Base-by-base conservation (phyloP, 2,797 vertebrate species). In the Notamacropus eugenii region DNA sequence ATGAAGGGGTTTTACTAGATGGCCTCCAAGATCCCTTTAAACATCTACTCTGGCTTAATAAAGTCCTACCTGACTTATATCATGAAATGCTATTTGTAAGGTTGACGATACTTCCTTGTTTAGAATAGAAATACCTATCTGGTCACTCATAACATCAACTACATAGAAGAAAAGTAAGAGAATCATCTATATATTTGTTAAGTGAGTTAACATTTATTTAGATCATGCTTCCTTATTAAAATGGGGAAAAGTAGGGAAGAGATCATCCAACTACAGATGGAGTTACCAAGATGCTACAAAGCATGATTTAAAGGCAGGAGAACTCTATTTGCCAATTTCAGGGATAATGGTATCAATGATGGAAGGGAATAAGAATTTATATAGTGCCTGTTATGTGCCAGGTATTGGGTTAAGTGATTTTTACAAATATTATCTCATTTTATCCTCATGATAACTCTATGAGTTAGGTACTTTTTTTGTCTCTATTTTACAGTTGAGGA, bases 61-160 rank as follows among this genome's bases (percentile, higher is more conserved):
- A 74, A 74, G n/a, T 8, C n/a, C n/a, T 16, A 34, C 16, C 16
- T 40, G 4, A 31, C 29, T 22, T 55, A n/a, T 57, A 90, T 40
- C 50, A 31, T 0, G 16, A 56, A 92, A 67, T 12, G 19, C 29
- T 90, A 67, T 90, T 55, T 10, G 52, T 74, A 74, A 3, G 16
- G 62, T 27, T 58, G 34, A 59, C 52, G 46, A 93, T 29, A 13
- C 1, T 92, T 92, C 67, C 50, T 3, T 2, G 24, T 95, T 94
- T 28, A 95, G 90, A 94, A 95, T 8, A 54, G 31, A 2, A 90
- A 56, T 74, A 55, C 0, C 2, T 74, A 22, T 54, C 6, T 40
- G 6, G 93, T 95, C 74, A 14, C 90, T 93, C 93, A 90, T 34
- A 93, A 82, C 93, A 74, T 56, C n/a, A 50, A 91, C 58, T 91